phyloP scores from a whole-genome alignment of 2,113 vertebrate genomes.

The Nibea albiflora region DNA sequence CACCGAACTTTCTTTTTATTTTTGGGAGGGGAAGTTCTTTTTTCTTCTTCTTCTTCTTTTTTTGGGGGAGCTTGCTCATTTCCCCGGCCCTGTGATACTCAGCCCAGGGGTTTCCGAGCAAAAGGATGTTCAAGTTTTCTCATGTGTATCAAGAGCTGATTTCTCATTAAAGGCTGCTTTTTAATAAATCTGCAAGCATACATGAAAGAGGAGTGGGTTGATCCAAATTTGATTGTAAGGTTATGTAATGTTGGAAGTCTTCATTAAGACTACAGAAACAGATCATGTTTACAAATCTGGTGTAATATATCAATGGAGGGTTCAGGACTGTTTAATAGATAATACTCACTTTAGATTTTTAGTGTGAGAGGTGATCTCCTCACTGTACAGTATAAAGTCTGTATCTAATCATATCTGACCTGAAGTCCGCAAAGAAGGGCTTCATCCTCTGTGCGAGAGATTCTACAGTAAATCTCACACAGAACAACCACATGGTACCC shows the following conservation, averaged over 20 bases:
- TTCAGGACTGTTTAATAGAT: too few relatives aligned
- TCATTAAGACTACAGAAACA: conserved; percentile 14
- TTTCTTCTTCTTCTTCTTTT: background rate
- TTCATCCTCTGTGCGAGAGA: background rate
- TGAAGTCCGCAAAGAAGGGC: background rate
- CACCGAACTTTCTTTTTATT: conserved; percentile 5
- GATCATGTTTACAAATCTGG: conserved; percentile 13
- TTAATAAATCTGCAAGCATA: conserved; percentile 53
- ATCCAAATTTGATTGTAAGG: conserved; percentile 48
- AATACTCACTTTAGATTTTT: too few relatives aligned
- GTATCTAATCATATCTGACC: background rate
- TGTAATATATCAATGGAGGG: conserved; percentile 12
- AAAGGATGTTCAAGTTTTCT: conserved; percentile 70
- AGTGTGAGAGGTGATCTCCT: background rate
- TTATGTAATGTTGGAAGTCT: conserved; percentile 46
- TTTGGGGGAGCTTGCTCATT: conserved; percentile 4
- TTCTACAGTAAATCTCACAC: background rate
- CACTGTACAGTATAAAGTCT: background rate
- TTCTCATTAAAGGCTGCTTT: conserved; percentile 75
- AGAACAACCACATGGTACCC: too few relatives aligned
- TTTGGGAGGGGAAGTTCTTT: background rate
- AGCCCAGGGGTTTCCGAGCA: conserved; percentile 68
- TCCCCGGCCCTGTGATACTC: conserved; percentile 56
- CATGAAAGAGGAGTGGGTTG: conserved; percentile 65
- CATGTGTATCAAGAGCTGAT: conserved; percentile 65